Conservation (phyloP, 2,797 vertebrate genomes). For the Dryobates pubescens region DNA sequence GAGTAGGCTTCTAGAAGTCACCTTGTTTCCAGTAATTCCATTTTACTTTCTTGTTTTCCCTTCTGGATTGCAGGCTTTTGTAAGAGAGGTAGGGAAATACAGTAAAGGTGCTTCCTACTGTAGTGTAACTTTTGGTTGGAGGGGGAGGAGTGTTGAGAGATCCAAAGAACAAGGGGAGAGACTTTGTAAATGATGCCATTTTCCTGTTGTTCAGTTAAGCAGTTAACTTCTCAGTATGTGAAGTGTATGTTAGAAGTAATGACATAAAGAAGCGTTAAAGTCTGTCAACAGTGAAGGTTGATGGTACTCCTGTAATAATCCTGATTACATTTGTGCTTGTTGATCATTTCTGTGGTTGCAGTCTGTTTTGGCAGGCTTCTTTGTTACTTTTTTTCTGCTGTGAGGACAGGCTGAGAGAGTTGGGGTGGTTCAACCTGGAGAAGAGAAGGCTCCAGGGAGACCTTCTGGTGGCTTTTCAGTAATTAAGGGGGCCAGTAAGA, state of each 20-base stretch:
- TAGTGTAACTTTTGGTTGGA: rapidly evolving
- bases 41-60: neutral
- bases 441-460: no score
- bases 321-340: neutral
- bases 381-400: neutral
- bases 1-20: neutral
- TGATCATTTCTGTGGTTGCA: neutral
- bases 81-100: neutral
- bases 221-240: neutral
- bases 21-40: neutral
- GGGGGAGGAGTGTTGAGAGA: neutral
- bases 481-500: no score
- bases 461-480: no score
- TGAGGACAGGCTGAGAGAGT: no score
- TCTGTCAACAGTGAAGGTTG: neutral
- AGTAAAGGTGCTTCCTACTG: neutral
- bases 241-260: neutral
- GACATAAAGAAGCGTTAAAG: neutral
- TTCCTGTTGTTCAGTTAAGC: neutral
- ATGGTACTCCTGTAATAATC: neutral
- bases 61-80: neutral
- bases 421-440: no score
- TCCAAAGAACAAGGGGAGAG: neutral
- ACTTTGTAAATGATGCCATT: neutral
- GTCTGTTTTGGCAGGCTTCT: neutral